Evolutionary conservation across 2,113 vertebrate species (phyloP).

Genomic region (Epinephelus moara): DNA sequence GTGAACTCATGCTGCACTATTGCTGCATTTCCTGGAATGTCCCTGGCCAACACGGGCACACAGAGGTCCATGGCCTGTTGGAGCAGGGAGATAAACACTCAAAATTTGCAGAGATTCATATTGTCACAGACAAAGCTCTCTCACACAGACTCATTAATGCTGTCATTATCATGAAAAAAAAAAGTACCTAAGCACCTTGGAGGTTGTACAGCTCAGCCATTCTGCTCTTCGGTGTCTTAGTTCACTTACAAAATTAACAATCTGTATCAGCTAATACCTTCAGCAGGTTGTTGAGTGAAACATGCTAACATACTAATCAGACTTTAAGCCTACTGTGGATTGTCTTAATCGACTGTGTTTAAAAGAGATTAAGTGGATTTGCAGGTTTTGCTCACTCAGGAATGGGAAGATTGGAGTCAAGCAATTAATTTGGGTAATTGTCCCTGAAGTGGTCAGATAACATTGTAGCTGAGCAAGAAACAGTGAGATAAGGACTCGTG

Average conservation of each 20-base stretch:
- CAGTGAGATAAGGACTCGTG: conserved; percentile 18
- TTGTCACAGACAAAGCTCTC: conserved; percentile 19
- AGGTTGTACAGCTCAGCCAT: background rate
- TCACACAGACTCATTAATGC: background rate
- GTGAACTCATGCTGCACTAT: conserved; percentile 88
- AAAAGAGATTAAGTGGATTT: conserved; percentile 82
- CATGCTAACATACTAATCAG: conserved; percentile 69
- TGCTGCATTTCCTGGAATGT: conserved; percentile 92
- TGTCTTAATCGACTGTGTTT: conserved; percentile 75
- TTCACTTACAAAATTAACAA: conserved; percentile 55
- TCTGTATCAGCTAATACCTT: conserved; percentile 57
- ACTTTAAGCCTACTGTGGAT: conserved; percentile 74
- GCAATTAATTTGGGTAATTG: conserved; percentile 69
- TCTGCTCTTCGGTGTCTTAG: conserved; percentile 16
- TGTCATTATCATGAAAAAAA: background rate
- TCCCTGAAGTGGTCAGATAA: conserved; percentile 62
- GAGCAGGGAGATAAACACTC: conserved; percentile 22
- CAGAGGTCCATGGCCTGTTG: conserved; percentile 93
- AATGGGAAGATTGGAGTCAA: conserved; percentile 59
- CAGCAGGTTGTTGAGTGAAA: conserved; percentile 67
- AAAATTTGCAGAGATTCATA: background rate
- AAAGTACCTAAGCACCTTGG: background rate
- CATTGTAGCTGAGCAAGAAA: conserved; percentile 41
- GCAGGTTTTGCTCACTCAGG: conserved; percentile 57
- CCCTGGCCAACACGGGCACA: conserved; percentile 90